Conservation (phyloP, 2,113 vertebrate species). For the Micromys minutus region DNA sequence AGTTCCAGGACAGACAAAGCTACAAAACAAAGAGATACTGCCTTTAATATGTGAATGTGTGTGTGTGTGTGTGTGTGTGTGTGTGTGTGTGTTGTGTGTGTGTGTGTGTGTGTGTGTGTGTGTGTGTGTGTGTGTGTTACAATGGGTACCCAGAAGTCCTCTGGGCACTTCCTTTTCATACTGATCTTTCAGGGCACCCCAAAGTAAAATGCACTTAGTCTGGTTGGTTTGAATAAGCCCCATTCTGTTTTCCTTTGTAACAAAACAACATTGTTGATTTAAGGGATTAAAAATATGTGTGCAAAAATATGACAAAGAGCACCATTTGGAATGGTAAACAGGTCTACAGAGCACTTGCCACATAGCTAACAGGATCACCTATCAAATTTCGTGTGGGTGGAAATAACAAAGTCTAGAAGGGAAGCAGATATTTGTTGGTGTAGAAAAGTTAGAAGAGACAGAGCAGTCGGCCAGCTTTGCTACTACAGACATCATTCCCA, state of each 20-base stretch:
- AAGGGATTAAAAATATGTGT: slow-evolving; percentile 37
- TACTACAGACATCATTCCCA: accelerated
- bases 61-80: no score
- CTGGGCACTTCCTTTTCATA: neutral
- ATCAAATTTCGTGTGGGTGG: neutral
- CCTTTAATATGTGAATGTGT: no score
- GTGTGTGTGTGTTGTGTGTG: no score
- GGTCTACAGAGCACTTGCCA: neutral
- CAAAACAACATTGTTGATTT: slow-evolving; percentile 60
- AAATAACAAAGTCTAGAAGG: neutral
- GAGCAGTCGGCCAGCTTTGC: neutral
- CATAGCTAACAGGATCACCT: neutral
- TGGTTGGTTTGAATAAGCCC: neutral
- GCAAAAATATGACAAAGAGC: neutral
- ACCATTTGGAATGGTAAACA: neutral
- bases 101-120: no score
- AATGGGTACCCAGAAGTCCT: neutral
- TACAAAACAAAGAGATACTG: neutral
- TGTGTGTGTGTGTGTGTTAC: no score
- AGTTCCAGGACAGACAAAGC: neutral
- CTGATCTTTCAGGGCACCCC: neutral
- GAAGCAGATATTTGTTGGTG: neutral
- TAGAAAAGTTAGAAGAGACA: neutral
- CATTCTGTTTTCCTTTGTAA: neutral
- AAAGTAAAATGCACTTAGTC: neutral